phyloP scores from a whole-genome alignment of 64 coral and sea anemone genomes.

The Pocillopora verrucosa region DNA sequence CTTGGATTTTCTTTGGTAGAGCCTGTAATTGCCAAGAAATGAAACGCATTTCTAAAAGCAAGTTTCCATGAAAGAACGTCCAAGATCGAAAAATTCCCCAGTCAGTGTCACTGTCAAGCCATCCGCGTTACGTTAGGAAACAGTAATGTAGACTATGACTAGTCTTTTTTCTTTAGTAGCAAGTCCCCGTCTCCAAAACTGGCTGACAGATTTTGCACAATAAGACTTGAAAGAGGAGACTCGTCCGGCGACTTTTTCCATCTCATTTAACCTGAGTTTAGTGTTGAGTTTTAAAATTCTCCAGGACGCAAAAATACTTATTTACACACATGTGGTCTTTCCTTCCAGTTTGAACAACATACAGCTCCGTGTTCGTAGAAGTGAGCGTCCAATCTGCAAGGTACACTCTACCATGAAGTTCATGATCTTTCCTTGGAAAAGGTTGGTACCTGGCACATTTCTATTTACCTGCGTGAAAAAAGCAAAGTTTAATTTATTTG shows the following conservation, averaged over 20 bases:
- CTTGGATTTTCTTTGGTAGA: no score
- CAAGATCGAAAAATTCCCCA: background rate
- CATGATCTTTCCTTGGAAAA: constrained; percentile 4
- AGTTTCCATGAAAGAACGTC: background rate
- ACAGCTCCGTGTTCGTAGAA: background rate
- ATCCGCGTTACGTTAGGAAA: no score
- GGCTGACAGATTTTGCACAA: no score
- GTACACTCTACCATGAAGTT: background rate
- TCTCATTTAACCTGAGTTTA: no score
- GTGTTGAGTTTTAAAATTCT: background rate
- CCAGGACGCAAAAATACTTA: background rate
- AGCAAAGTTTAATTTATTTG: background rate
- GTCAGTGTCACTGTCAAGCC: no score
- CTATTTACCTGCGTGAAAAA: background rate
- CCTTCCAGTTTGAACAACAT: constrained; percentile 2
- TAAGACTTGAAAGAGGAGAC: no score
- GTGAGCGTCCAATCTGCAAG: background rate
- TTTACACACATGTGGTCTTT: background rate
- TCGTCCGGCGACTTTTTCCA: no score
- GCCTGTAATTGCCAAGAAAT: background rate
- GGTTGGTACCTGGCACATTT: background rate
- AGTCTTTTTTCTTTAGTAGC: no score
- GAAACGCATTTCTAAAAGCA: background rate
- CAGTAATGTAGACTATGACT: no score
- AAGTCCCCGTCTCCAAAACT: no score